Base-by-base conservation (phyloP, 2,797 vertebrate species). In the Myripristis murdjan region DNA sequence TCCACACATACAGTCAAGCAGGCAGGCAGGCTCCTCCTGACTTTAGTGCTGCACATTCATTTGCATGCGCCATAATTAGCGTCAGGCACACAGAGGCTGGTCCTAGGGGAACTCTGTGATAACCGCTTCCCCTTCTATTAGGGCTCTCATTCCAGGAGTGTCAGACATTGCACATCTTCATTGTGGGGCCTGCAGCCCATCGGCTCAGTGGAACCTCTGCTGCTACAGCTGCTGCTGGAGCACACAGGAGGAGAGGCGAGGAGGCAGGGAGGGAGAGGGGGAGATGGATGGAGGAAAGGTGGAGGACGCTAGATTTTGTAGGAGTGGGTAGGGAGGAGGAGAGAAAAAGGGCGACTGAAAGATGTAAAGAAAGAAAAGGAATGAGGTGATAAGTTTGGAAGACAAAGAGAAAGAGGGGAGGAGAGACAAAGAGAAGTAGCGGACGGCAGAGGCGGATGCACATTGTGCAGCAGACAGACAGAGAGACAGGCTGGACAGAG, bases 51-150 rank as follows among this genome's bases (percentile, higher is more conserved):
- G 91, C 91, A 92, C 88, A 87, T 91, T 93, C 87, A 96, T 97
- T 97, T 96, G 95, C 95, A 97, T 97, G 95, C 91, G 88, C 95
- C 91, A 96, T 97, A 99, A 97, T 98, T 98, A 98, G 96, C 92
- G 88, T 92, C 93, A 96, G 94, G 90, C 93, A 96, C 93, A 96
- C 93, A 93, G 92, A 93, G 91, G 91, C 91, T 93, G 93, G 95
- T 97, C 96, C 95, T 95, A 92, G 86, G 96, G 95, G 95, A 95
- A 93, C 95, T 94, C 95, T 93, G 83, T 96, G 96, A 97, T 96
- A 97, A 97, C 96, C 93, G 95, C 96, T 95, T 96, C 95, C 93
- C 91, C 71, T 94, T 96, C 96, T 97, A 96, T 96, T 96, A 97
- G 94, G 88, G 91, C 95, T 95, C 95, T 97, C 96, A 97, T 97